These are phyloP conservation scores for Drosophila parthenogenetica DNA, from an alignment of 2,888 invertebrate species.

Conservation along the genomic window DNA sequence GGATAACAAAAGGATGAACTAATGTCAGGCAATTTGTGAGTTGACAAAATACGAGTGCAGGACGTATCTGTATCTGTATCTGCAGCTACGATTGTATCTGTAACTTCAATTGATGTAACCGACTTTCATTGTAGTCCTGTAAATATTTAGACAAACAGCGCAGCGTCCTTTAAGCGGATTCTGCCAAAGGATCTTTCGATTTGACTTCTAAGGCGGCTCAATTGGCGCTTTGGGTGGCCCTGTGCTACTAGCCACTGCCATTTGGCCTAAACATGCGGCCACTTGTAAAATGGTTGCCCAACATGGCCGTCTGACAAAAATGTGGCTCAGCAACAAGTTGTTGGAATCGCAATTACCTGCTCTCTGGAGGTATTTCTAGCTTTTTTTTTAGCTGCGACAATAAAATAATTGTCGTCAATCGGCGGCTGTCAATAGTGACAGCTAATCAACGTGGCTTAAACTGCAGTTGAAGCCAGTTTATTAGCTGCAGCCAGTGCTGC, in stretches of 20 bases:
- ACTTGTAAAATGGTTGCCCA: constrained; percentile 75
- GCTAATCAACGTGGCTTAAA: constrained; percentile 66
- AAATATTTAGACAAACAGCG: constrained; percentile 67
- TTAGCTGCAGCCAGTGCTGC: not conserved
- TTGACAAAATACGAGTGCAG: constrained; percentile 69
- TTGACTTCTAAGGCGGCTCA: constrained; percentile 44
- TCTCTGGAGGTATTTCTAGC: constrained; percentile 12
- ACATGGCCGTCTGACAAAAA: constrained; percentile 58
- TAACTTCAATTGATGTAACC: constrained; percentile 45
- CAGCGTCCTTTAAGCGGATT: constrained; percentile 53
- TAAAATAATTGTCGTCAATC: constrained; percentile 68
- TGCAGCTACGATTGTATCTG: constrained; percentile 15
- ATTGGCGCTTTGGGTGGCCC: constrained; percentile 75
- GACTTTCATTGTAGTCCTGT: constrained; percentile 42
- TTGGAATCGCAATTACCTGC: constrained; percentile 53
- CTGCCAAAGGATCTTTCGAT: constrained; percentile 52
- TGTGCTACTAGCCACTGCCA: not conserved
- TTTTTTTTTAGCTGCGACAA: constrained; percentile 29
- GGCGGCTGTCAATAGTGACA: constrained; percentile 75
- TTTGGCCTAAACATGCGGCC: constrained; percentile 64
- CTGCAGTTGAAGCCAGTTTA: constrained; percentile 12
- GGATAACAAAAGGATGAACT: constrained; percentile 65
- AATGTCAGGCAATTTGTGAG: constrained; percentile 71
- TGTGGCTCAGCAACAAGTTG: constrained; percentile 68
- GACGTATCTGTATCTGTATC: constrained; percentile 16